Percentiles rank a stretch among this genome's conserved stretches.
phyloP scores from a whole-genome alignment of 2,888 invertebrate species.

The Ormyrus thymus region DNA sequence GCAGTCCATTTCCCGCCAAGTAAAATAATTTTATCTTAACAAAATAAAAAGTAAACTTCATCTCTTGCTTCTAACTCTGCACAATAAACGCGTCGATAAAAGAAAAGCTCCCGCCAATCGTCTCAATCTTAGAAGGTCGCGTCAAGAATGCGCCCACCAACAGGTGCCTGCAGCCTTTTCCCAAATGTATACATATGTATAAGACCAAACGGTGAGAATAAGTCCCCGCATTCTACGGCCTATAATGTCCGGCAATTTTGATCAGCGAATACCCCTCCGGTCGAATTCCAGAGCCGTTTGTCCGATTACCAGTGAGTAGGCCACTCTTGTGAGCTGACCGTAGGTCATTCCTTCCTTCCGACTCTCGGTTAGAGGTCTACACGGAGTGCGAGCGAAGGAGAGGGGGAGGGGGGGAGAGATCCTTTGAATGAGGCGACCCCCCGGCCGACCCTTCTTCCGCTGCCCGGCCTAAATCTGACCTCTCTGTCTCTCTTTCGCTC shows the following conservation, averaged over 20 bases:
- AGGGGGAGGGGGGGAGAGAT: no score
- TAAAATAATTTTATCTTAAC: neutral
- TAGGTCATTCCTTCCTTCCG: constrained; percentile 38
- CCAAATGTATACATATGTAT: neutral
- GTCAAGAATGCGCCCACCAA: constrained; percentile 19
- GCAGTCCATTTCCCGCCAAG: neutral
- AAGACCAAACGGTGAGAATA: constrained; percentile 12
- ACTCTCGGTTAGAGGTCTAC: neutral
- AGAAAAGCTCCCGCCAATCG: no score
- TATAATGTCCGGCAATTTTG: constrained; percentile 37
- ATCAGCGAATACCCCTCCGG: neutral
- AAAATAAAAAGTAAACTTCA: no score
- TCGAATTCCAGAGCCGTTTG: constrained; percentile 12
- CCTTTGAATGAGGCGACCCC: constrained; percentile 1
- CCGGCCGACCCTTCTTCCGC: neutral
- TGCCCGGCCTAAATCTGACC: neutral
- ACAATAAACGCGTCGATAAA: neutral
- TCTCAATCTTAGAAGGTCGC: no score
- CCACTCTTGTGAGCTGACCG: constrained; percentile 24
- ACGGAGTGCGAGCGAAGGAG: no score
- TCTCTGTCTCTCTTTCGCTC: neutral
- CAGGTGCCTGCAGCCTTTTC: constrained; percentile 17
- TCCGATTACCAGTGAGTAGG: constrained; percentile 32
- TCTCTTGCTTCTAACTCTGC: neutral
- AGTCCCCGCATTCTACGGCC: neutral